phyloP scores from a whole-genome alignment of 2,113 vertebrate genomes.

The Chaetodon auriga region DNA sequence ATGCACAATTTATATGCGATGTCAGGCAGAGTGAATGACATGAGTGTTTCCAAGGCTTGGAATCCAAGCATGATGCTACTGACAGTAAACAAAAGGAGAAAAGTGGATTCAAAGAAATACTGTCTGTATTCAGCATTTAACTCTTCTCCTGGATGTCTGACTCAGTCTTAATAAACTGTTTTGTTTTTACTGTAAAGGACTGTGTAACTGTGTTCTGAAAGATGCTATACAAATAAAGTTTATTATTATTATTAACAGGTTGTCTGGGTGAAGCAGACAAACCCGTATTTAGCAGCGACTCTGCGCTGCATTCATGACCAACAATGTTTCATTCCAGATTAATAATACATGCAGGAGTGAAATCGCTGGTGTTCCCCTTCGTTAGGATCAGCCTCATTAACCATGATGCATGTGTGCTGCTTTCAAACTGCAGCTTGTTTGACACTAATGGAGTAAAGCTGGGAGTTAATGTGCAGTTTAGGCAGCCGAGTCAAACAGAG shows the following conservation, averaged over 20 bases:
- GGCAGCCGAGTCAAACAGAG: background rate
- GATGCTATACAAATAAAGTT: no score
- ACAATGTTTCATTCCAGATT: constrained; percentile 2
- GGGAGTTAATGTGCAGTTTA: constrained; percentile 12
- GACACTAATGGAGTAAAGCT: constrained; percentile 37
- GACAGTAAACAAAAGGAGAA: no score
- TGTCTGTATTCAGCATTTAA: background rate
- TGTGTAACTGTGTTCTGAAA: no score
- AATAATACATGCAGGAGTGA: constrained; percentile 3
- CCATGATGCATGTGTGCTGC: constrained; percentile 23
- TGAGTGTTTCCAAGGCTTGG: no score
- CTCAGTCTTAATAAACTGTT: no score
- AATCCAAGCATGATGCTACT: no score
- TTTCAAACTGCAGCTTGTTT: constrained; percentile 16
- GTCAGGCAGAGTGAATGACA: no score
- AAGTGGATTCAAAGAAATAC: background rate
- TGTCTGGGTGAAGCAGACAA: background rate
- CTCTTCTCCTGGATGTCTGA: background rate
- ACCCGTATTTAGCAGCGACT: background rate
- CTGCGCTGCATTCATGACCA: background rate
- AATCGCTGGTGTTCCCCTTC: background rate
- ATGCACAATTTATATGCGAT: background rate
- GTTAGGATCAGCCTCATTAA: constrained; percentile 28
- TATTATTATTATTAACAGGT: background rate
- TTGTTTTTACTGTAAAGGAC: no score